Base-by-base conservation (phyloP, 2,797 vertebrate genomes). In the Knipowitschia caucasica region DNA sequence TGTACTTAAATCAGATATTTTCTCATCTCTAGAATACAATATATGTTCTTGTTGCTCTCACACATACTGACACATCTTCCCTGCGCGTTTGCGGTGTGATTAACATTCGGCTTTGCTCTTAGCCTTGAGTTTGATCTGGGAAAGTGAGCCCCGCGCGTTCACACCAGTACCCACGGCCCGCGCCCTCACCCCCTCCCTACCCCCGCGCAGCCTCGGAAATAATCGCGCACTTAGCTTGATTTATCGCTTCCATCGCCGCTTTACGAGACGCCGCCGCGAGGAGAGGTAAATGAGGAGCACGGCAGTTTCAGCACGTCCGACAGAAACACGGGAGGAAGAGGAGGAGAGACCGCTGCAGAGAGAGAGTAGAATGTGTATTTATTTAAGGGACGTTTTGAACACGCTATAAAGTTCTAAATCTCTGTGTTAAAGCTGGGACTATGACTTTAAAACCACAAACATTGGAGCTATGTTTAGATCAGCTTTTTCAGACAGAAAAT, bases 281-380 rank as follows among this genome's bases (percentile, higher is more conserved):
- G 60, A 49, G 57, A 50, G 56, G 62, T 71, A 75, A 78, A 76
- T 66, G 55, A 73, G 73, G 55, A 15, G 52, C 52, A 25, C 54
- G 20, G 49, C 50, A 73, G 59, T 54, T 53, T 35, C 11, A 39
- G 31, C 31, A 34, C 50, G 47, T 50, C 57, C 35, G 29, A 52
- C 55, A 54, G 45, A 60, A 56, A 75, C 71, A 53, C 69, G 33
- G 15, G 12, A 0, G 20, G 20, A 21, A 23, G 38, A 12, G 20
- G 4, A 9, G 5, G 8, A 17, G 34, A 18, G n/a, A 18, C 3
- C 1, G 15, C 7, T 3, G 8, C 0, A 2, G 14, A 18, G 15
- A 9, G 4, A 36, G n/a, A 11, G 34, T 6, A 5, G 27, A 2
- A 7, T n/a, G n/a, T n/a, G n/a, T n/a, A n/a, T n/a, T n/a, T n/a